Base-by-base conservation (phyloP, 2,113 vertebrate species). In the Cettia cetti region DNA sequence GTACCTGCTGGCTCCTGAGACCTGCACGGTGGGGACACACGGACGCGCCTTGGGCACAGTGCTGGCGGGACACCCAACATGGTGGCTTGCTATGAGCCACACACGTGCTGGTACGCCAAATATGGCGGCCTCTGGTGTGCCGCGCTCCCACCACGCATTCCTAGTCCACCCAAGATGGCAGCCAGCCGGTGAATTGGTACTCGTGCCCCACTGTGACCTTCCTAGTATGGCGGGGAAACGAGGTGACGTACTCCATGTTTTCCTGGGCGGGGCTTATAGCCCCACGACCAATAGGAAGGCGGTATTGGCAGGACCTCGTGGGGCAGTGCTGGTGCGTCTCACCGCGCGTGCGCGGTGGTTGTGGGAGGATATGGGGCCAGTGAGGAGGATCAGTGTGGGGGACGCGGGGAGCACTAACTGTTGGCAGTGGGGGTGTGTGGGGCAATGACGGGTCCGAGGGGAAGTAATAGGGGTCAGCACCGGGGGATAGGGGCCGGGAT, bases 181-280 rank as follows among this genome's bases (percentile, higher is more conserved):
- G 21, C 22, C 13, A 5, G 20, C 12, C 0, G 39, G 4, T 18
- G 2, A 3, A 11, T 2, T 2, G 15, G 24, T 2, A 1, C 2
- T 2, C 3, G 0, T 3, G 9, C 12, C 15, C 0, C 4, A 3
- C 28, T 15, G 4, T 24, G 68, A 39, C 49, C 57, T 72, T 27
- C 49, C 5, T 4, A 44, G 6, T 4, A 33, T 53, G 57, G 57
- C 3, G 33, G 37, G 4, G 5, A 5, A 6, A 2, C 7, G 0
- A 14, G 3, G 4, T 2, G 7, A 2, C 2, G 9, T 7, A 4
- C 10, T 0, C 3, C 15, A 0, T 2, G 2, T 13, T 9, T 11
- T 21, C 6, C 14, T 85, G 42, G 50, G 60, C 42, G 60, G 42
- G 42, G 59, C 30, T 49, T 56, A 28, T 2, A 0, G 9, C 3